Conservation (phyloP, 2,888 invertebrate species). For the Eupelmus urozonus region DNA sequence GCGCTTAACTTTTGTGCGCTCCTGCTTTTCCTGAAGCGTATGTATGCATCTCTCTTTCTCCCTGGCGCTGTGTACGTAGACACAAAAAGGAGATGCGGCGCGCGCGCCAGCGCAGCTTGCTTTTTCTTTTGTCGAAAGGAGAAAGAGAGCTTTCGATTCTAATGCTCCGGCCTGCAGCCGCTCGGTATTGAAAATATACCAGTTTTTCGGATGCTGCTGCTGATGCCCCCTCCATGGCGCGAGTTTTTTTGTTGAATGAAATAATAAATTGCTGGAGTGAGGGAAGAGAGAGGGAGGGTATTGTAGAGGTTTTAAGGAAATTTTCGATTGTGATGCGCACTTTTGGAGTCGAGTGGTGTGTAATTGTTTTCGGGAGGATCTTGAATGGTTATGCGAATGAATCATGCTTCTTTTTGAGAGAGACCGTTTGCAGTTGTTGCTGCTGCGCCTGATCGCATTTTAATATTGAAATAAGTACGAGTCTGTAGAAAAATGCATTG, state of each 20-base stretch:
- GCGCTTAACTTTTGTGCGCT: constrained; percentile 13
- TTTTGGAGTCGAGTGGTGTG: constrained; percentile 26
- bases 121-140: constrained; percentile 42
- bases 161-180: constrained; percentile 10
- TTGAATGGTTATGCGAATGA: background rate
- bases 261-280: constrained; percentile 21
- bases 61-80: background rate
- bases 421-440: too few species aligned
- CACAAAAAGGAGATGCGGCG: constrained; percentile 37
- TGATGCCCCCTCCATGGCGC: background rate
- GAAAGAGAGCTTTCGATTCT: constrained; percentile 41
- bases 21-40: too few species aligned
- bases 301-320: constrained; percentile 27
- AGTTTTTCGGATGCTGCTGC: constrained; percentile 10
- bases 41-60: too few species aligned
- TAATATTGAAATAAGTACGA: too few species aligned
- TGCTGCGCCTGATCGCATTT: too few species aligned
- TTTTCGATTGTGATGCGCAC: constrained; percentile 1
- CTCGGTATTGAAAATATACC: too few species aligned
- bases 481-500: too few species aligned
- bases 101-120: constrained; percentile 48
- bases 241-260: constrained; percentile 14
- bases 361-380: constrained; percentile 66
- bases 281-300: background rate
- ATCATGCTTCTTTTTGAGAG: too few species aligned